A percentile compares a stretch with the other conserved stretches of the same genome.
These are phyloP conservation scores for Volucella zonaria DNA, from an alignment of 2,888 invertebrate species.

Conservation along the genomic window DNA sequence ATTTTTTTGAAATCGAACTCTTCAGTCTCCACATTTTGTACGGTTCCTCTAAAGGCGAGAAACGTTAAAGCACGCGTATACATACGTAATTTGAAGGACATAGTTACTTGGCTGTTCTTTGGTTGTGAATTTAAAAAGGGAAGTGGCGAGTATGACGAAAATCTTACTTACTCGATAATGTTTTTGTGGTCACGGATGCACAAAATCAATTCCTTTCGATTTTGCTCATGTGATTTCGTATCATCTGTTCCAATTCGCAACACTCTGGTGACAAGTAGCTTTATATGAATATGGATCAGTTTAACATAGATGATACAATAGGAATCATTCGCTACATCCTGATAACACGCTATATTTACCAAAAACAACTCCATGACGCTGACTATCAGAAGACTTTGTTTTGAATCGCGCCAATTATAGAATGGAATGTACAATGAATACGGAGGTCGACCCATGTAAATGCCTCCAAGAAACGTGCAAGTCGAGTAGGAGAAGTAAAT, in stretches of 20 bases:
- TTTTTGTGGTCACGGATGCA: slow-evolving; percentile 77
- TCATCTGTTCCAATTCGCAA: slow-evolving; percentile 72
- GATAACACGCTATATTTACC: slow-evolving; percentile 76
- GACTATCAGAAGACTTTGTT: slow-evolving; percentile 74
- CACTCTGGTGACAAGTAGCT: slow-evolving; percentile 75
- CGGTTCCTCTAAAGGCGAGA: too few species aligned
- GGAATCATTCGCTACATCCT: slow-evolving; percentile 76
- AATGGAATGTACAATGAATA: slow-evolving; percentile 77
- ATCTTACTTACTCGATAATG: slow-evolving; percentile 75
- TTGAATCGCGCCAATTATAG: slow-evolving; percentile 76
- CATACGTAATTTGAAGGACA: too few species aligned
- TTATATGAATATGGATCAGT: slow-evolving; percentile 76
- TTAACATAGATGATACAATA: slow-evolving; percentile 76
- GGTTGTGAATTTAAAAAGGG: too few species aligned
- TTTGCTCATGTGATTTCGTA: slow-evolving; percentile 57
- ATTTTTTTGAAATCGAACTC: too few species aligned
- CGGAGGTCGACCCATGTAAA: slow-evolving; percentile 75
- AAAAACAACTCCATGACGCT: slow-evolving; percentile 75
- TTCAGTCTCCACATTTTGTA: too few species aligned
- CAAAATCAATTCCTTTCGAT: slow-evolving; percentile 74
- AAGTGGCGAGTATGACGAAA: too few species aligned
- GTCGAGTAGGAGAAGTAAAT: slow-evolving; percentile 75
- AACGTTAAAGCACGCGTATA: too few species aligned
- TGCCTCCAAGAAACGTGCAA: slow-evolving; percentile 73
- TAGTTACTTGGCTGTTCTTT: too few species aligned